Evolutionary conservation across 2,113 vertebrate genomes (phyloP), one percentile per base, ranked within the genome.

Genomic region (Proterorhinus semilunaris): DNA sequence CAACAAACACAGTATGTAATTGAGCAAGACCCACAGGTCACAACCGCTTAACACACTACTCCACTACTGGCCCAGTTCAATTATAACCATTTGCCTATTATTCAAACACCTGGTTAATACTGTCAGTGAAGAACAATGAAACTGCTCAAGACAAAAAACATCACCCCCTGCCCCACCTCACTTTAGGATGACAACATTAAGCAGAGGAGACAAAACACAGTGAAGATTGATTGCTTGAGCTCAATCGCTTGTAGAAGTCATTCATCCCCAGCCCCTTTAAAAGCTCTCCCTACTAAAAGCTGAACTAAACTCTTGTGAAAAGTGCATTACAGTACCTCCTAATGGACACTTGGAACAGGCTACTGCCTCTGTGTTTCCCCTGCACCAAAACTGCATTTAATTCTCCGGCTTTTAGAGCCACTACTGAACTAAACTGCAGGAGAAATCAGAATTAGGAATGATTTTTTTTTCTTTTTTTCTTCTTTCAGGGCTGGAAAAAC

Each of bases 161-260:
- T 47, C 27, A 43, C 15, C 63, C 36, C 68, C 45, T 74, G 75
- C 74, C 79, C 76, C 66, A 47, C 72, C 79, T 88, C 73, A 79
- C 58, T 78, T 80, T 71, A 27, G 49, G 69, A 79, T 76, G 67
- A 71, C 62, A 79, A 62, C 62, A 47, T 69, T 64, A 36, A 66
- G 21, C 49, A 27, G 36, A 50, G 17, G 53, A 49, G 58, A 27
- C 17, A 62, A 69, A 71, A 43, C 61, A 47, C 13, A 8, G 8
- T 47, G 65, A 17, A 66, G 62, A 78, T 27, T 57, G 45, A 80
- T 73, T 66, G 15, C 8, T 45, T 58, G 16, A 47, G 21, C 16
- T 54, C 61, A 59, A 65, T 62, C 65, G 27, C 54, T 15, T 46
- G 45, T 11, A 4, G 7, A 5, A 21, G 61, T 72, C 44, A 72